Evolutionary conservation across 2,113 vertebrate species (phyloP).

Genomic region (Lycaon pictus): DNA sequence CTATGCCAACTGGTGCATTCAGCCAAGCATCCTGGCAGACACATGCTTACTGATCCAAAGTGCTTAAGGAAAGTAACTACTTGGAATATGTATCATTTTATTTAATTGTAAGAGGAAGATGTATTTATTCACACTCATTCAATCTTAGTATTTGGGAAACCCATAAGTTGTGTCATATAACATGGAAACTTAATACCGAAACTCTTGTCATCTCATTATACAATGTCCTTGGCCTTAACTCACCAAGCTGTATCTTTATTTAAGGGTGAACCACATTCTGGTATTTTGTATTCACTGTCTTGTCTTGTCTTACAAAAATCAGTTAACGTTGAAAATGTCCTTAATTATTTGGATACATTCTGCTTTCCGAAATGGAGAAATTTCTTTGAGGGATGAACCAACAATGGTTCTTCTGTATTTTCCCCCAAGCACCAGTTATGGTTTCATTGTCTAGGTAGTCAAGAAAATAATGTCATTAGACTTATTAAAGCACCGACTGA

Average conservation of each 20-base stretch:
- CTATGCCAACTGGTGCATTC: background rate
- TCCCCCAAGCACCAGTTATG: background rate
- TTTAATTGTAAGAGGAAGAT: background rate
- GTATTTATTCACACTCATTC: background rate
- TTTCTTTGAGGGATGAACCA: background rate
- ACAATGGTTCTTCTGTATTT: background rate
- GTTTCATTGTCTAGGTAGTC: background rate
- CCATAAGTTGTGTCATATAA: background rate
- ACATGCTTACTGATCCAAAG: background rate
- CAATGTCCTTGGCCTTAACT: background rate
- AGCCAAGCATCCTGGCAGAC: background rate
- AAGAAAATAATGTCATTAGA: slow-evolving; percentile 30
- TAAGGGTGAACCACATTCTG: background rate
- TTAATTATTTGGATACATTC: background rate
- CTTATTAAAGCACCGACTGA: slow-evolving; percentile 60
- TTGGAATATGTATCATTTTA: background rate
- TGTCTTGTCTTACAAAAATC: background rate
- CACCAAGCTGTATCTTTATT: background rate
- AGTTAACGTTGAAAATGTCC: background rate
- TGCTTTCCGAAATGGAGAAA: slow-evolving; percentile 1
- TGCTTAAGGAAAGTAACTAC: background rate
- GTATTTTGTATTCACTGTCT: background rate
- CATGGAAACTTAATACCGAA: background rate
- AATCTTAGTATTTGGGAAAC: background rate
- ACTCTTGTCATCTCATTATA: background rate